Percentiles rank a stretch among this genome's conserved stretches.
phyloP scores from a whole-genome alignment of 2,888 invertebrate species.

The Sturmia bella region DNA sequence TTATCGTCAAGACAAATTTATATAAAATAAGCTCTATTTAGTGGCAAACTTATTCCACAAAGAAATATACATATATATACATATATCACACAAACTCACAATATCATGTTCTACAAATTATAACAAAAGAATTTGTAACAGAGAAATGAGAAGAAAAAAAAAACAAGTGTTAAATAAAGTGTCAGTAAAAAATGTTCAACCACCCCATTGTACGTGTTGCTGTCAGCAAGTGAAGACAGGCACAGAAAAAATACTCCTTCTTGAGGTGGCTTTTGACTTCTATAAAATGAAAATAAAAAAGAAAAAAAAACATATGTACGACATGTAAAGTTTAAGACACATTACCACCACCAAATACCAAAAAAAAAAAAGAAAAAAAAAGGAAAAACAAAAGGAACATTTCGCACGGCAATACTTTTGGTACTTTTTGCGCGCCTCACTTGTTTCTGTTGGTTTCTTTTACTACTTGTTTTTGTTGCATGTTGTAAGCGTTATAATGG shows the following conservation, averaged over 20 bases:
- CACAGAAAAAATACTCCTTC: constrained; percentile 32
- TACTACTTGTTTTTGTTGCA: constrained; percentile 43
- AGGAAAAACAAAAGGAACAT: not conserved
- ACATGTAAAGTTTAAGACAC: constrained; percentile 45
- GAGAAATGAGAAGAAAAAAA: constrained; percentile 13
- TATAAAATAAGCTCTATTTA: constrained; percentile 67
- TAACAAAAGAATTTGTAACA: constrained; percentile 44
- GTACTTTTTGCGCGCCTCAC: constrained; percentile 36
- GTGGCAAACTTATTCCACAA: constrained; percentile 46
- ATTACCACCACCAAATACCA: constrained; percentile 41
- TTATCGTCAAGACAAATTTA: constrained; percentile 59
- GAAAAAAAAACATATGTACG: not conserved
- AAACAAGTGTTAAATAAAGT: constrained; percentile 61
- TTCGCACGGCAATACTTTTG: constrained; percentile 52
- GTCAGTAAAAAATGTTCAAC: constrained; percentile 38
- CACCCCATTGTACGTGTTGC: constrained; percentile 66
- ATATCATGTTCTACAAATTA: constrained; percentile 55
- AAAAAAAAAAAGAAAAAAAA: constrained; percentile 3
- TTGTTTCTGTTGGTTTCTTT: constrained; percentile 9
- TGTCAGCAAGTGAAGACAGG: constrained; percentile 58
- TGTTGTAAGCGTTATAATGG: constrained; percentile 77
- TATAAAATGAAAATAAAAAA: not conserved
- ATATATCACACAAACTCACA: constrained; percentile 34
- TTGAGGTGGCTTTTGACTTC: constrained; percentile 33
- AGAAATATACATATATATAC: too few relatives aligned